A percentile compares a stretch with the other conserved stretches of the same genome.
These are phyloP conservation scores for Sus scrofa DNA, from an alignment of 2,113 vertebrate species.

Conservation along the genomic window T2T-Sscrofa CM000813.6:902001-902500, in stretches of 20 bases:
- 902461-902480: fast-evolving
- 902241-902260: background rate
- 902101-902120: background rate
- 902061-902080: background rate
- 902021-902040: fast-evolving
- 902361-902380: background rate
- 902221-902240: background rate
- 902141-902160: background rate
- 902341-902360: background rate
- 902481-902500: background rate
- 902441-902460: fast-evolving
- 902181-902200: background rate
- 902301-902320: background rate
- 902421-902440: fast-evolving
- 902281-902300: background rate
- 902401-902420: background rate
- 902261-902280: background rate
- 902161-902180: fast-evolving
- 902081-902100: background rate
- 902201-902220: fast-evolving
- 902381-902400: background rate
- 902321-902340: background rate
- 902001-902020: background rate
- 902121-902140: background rate
- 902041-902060: background rate